phyloP scores from a whole-genome alignment of 1,140 invertebrate species.

The Pogonomyrmex californicus region DNA sequence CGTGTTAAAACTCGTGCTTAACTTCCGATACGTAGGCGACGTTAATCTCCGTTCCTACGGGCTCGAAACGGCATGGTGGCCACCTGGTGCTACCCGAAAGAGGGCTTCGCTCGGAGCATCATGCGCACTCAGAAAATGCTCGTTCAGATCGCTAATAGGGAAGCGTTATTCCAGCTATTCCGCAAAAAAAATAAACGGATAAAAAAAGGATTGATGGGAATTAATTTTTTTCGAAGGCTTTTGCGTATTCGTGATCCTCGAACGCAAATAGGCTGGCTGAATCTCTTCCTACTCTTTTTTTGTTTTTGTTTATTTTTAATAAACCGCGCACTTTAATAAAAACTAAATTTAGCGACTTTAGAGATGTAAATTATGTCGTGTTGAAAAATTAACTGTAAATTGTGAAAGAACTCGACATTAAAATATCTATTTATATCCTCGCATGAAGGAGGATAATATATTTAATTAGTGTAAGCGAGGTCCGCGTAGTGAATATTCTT shows the following conservation, averaged over 20 bases:
- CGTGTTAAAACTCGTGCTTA: slow-evolving; percentile 69
- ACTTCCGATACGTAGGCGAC: slow-evolving; percentile 57
- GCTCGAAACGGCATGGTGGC: slow-evolving; percentile 43
- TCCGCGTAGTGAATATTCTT: slow-evolving; percentile 47
- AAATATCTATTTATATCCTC: slow-evolving; percentile 29
- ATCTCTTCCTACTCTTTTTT: not conserved
- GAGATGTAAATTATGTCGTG: too few species aligned
- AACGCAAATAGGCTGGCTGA: not conserved
- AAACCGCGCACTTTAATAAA: not conserved
- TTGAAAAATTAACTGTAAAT: not conserved
- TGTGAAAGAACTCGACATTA: slow-evolving; percentile 13
- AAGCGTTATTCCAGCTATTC: not conserved
- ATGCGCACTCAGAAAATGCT: slow-evolving; percentile 35
- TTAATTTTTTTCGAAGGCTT: not conserved
- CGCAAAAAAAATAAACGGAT: not conserved
- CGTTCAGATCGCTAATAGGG: slow-evolving; percentile 25
- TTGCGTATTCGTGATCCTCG: not conserved
- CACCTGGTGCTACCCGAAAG: slow-evolving; percentile 63
- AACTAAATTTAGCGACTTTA: not conserved
- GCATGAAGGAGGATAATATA: slow-evolving; percentile 19
- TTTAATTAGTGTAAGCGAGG: slow-evolving; percentile 55
- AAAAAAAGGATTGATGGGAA: not conserved
- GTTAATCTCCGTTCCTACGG: slow-evolving; percentile 73
- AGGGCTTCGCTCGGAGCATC: slow-evolving; percentile 44
- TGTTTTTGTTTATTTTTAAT: not conserved